Base-by-base conservation (phyloP, 2,888 invertebrate species). In the Holacanthella duospinosa region DNA sequence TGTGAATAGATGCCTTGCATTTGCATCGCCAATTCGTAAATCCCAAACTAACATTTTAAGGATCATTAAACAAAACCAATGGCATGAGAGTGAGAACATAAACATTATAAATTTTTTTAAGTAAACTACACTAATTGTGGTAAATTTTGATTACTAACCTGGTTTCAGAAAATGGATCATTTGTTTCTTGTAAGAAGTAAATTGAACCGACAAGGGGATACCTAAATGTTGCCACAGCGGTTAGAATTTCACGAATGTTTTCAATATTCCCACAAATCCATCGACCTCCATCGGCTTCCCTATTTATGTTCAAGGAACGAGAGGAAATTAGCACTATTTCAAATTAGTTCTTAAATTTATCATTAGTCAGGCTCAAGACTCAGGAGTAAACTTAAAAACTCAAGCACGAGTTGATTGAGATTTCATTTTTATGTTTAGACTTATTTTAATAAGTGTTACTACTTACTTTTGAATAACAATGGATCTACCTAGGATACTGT, bases 121-220 rank as follows among this genome's bases (percentile, higher is more conserved):
- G n/a, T n/a, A n/a, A n/a, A n/a, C n/a, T n/a, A n/a, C n/a, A n/a
- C n/a, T n/a, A n/a, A n/a, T n/a, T n/a, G n/a, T n/a, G n/a, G n/a
- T n/a, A n/a, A n/a, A n/a, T n/a, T n/a, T n/a, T n/a, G n/a, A n/a
- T 6, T 27, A 55, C 56, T 60, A 62, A 71, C 73, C 71, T 73
- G 36, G 94, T 94, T 72, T 94, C 94, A 63, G 86, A 84, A 83
- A 86, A 86, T 0, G 89, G 88, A 74, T 86, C 83, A 65, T 89
- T 86, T 59, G 79, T 82, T 0, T 88, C 85, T 77, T 94, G 93
- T 1, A 90, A 81, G 73, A 95, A 85, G 53, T 92, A 77, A 53
- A 94, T 84, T 62, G 85, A 80, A 0, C 93, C 94, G 1, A 93
- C 92, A 25, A 93, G 80, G 0, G 94, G 95, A 79, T 93, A 94